phyloP scores from a whole-genome alignment of 2,888 invertebrate genomes.

The Melanostoma mellinum region DNA sequence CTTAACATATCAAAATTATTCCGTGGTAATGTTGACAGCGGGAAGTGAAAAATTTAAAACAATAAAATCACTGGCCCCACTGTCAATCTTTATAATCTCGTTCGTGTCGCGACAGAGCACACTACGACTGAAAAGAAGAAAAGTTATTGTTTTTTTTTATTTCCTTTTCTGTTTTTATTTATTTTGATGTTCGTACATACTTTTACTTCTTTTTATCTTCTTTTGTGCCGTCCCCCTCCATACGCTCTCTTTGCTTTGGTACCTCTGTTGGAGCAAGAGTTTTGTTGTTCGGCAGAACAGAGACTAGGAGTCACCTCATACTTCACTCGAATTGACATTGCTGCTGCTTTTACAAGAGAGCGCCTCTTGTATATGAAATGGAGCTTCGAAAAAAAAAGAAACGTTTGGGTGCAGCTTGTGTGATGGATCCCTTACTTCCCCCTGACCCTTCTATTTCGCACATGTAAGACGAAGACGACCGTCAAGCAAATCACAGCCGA shows the following conservation, averaged over 20 bases:
- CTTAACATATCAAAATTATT: too few relatives aligned
- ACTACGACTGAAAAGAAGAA: constrained; percentile 6
- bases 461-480: background rate
- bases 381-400: constrained; percentile 40
- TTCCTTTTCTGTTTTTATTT: background rate
- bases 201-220: constrained; percentile 31
- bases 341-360: constrained; percentile 15
- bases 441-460: background rate
- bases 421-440: constrained; percentile 8
- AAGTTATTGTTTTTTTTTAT: constrained; percentile 10
- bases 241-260: constrained; percentile 5
- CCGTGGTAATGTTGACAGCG: too few relatives aligned
- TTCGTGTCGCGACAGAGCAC: constrained; percentile 11
- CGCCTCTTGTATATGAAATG: constrained; percentile 40
- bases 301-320: constrained; percentile 57
- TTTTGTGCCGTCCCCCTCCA: constrained; percentile 7
- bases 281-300: constrained; percentile 5
- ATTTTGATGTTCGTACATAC: constrained; percentile 17
- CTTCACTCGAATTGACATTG: constrained; percentile 56
- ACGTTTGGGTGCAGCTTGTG: constrained; percentile 42
- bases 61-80: constrained; percentile 12
- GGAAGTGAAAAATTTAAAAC: too few relatives aligned
- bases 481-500: constrained; percentile 18
- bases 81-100: constrained; percentile 5
- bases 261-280: constrained; percentile 24